Conservation (phyloP, 2,797 vertebrate genomes). For the Myoxocephalus aenaeus region DNA sequence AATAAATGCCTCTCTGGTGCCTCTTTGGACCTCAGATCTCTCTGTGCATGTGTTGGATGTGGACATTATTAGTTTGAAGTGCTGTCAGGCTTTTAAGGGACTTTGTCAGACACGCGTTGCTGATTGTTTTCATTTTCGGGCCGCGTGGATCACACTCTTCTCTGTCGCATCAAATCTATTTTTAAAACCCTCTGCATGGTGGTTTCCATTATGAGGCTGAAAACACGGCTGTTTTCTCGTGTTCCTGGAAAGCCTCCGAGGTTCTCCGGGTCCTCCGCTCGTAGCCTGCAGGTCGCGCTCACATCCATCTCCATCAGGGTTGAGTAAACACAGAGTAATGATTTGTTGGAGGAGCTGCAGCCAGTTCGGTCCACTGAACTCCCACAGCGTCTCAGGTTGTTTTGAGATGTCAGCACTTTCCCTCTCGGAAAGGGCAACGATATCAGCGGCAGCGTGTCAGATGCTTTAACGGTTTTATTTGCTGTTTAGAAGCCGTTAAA, state of each 20-base stretch:
- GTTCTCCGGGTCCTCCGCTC: background rate
- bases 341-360: slow-evolving; percentile 20
- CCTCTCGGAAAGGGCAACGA: background rate
- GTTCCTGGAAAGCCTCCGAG: background rate
- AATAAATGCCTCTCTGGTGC: background rate
- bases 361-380: slow-evolving; percentile 2
- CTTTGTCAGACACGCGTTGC: background rate
- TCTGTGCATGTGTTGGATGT: background rate
- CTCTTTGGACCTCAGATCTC: slow-evolving; percentile 8
- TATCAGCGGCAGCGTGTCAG: background rate
- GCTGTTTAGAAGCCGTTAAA: background rate
- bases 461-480: background rate
- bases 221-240: background rate
- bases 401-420: slow-evolving; percentile 2
- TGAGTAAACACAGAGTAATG: slow-evolving; percentile 30
- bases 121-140: slow-evolving; percentile 11
- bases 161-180: slow-evolving; percentile 2
- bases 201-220: background rate
- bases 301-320: slow-evolving; percentile 28
- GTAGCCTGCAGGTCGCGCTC: slow-evolving; percentile 12
- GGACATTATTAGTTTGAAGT: slow-evolving; percentile 11
- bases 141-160: background rate
- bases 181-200: background rate
- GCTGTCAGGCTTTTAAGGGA: background rate
- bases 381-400: background rate